These are phyloP conservation scores for Rhinoraja longicauda DNA, from an alignment of 2,797 vertebrate species.

Conservation along the genomic window DNA sequence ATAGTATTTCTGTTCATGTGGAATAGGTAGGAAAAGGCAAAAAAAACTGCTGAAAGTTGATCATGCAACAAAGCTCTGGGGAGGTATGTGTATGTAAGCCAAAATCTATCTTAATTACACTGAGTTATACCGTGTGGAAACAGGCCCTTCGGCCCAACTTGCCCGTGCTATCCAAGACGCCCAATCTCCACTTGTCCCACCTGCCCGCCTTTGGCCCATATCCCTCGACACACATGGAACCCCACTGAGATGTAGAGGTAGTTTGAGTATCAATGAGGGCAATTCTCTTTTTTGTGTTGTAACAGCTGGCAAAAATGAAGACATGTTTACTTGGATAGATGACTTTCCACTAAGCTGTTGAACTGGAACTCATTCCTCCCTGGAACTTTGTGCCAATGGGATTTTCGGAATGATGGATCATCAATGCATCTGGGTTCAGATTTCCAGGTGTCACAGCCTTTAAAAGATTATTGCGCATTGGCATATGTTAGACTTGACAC, in stretches of 20 bases:
- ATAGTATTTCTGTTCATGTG: background rate
- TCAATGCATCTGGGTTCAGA: background rate
- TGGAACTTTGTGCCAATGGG: background rate
- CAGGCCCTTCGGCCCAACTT: too few relatives aligned
- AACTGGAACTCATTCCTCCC: background rate
- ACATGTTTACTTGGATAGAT: background rate
- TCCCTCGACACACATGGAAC: background rate
- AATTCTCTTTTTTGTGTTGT: background rate
- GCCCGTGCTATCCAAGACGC: too few relatives aligned
- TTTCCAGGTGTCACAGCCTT: background rate
- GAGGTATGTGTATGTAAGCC: too few relatives aligned
- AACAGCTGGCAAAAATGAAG: background rate
- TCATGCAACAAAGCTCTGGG: background rate
- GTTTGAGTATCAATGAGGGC: background rate
- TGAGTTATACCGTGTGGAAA: too few relatives aligned
- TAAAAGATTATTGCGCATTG: background rate
- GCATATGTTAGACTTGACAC: background rate
- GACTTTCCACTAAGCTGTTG: background rate
- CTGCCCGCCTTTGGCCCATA: too few relatives aligned
- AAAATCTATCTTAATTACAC: too few relatives aligned
- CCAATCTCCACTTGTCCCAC: too few relatives aligned
- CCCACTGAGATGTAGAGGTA: background rate
- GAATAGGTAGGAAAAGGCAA: background rate
- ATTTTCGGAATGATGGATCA: background rate
- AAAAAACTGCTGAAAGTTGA: background rate